phyloP scores from a whole-genome alignment of 2,888 invertebrate species.

The Melangyna quadrimaculata region DNA sequence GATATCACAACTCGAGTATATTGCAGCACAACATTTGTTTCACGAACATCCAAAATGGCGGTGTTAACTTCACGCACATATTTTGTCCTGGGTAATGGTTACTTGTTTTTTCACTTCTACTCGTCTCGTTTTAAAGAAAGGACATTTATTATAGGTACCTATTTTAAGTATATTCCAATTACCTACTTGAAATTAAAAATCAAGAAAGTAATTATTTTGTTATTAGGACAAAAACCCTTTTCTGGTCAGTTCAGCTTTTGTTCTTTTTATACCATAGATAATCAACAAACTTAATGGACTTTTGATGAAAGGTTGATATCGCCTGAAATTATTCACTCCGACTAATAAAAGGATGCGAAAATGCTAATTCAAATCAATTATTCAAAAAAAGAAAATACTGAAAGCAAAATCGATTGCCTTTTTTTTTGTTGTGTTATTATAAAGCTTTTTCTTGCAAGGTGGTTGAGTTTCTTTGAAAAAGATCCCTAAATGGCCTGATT shows the following conservation, averaged over 20 bases:
- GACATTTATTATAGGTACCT: no score
- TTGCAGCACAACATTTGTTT: no score
- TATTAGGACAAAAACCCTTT: slow-evolving; percentile 12
- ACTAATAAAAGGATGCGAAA: slow-evolving; percentile 42
- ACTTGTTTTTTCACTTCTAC: no score
- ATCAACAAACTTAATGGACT: slow-evolving; percentile 57
- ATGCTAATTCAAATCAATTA: slow-evolving; percentile 71
- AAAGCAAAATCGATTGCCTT: slow-evolving; percentile 34
- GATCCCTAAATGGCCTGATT: background rate
- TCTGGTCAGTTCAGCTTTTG: slow-evolving; percentile 9
- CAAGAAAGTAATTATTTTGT: slow-evolving; percentile 30
- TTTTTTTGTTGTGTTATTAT: background rate
- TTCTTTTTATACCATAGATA: background rate
- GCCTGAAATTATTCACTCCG: slow-evolving; percentile 33
- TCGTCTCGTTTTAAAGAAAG: no score
- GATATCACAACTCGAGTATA: no score
- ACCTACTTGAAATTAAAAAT: slow-evolving; percentile 26
- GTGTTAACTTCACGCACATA: no score
- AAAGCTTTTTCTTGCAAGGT: background rate
- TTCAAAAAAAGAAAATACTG: slow-evolving; percentile 58
- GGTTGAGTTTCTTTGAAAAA: background rate
- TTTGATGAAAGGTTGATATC: slow-evolving; percentile 62
- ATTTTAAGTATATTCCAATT: no score
- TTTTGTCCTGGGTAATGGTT: no score
- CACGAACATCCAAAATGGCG: no score